phyloP scores from a whole-genome alignment of 2,888 invertebrate genomes.

The Andrena minutula region DNA sequence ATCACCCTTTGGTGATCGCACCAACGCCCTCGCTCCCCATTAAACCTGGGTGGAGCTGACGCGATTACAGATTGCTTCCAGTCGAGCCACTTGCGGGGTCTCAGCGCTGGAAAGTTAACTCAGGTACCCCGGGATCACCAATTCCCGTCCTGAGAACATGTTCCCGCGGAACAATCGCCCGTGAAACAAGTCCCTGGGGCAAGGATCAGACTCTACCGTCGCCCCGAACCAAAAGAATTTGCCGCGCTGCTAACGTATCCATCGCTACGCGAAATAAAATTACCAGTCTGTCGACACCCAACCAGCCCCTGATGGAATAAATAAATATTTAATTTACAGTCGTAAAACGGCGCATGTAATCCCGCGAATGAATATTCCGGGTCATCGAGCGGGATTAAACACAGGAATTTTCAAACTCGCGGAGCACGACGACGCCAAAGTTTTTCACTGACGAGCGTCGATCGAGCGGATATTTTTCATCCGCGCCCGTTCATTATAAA shows the following conservation, averaged over 20 bases:
- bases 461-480: conserved; percentile 36
- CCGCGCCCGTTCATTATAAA: conserved; percentile 39
- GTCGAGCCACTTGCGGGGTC: too few relatives aligned
- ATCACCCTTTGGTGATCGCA: neutral
- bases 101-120: too few relatives aligned
- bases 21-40: too few relatives aligned
- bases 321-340: conserved; percentile 43
- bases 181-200: too few relatives aligned
- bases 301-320: conserved; percentile 39
- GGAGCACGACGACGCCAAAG: conserved; percentile 23
- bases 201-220: neutral
- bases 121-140: too few relatives aligned
- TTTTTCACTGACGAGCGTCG: conserved; percentile 12
- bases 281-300: neutral
- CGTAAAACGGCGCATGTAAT: conserved; percentile 34
- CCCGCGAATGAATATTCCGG: conserved; percentile 28
- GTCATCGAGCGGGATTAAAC: conserved; percentile 14
- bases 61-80: too few relatives aligned
- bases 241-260: neutral
- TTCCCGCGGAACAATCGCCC: too few relatives aligned
- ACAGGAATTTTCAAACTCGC: conserved; percentile 4
- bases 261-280: neutral
- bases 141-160: too few relatives aligned
- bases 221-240: neutral
- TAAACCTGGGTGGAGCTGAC: too few relatives aligned